A percentile compares a stretch with the other conserved stretches of the same genome.
Conservation (phyloP, 2,888 invertebrate species). For the Epinotia bilunana region DNA sequence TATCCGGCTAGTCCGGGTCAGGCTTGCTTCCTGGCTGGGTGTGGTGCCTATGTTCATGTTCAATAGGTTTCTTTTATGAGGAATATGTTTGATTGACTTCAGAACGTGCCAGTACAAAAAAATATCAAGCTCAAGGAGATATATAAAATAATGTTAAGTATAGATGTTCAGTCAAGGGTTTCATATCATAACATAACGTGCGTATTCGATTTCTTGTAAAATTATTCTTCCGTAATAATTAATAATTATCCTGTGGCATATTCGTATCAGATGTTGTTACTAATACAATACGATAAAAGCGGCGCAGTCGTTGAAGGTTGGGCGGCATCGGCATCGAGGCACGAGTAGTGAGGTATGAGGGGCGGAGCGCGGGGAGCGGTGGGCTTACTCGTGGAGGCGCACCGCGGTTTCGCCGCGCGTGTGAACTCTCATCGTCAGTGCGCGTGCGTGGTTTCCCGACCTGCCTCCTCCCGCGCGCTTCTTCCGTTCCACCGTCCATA, state of each 20-base stretch:
- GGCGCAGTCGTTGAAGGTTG: constrained; percentile 73
- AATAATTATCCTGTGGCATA: constrained; percentile 34
- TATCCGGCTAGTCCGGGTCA: no score
- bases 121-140: background rate
- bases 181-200: background rate
- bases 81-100: background rate
- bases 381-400: constrained; percentile 82
- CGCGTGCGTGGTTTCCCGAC: constrained; percentile 76
- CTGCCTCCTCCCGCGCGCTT: constrained; percentile 61
- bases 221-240: background rate
- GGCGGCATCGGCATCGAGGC: constrained; percentile 42
- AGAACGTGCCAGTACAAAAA: background rate
- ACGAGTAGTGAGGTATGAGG: constrained; percentile 39
- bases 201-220: background rate
- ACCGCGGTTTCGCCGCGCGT: constrained; percentile 82
- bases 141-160: background rate
- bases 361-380: constrained; percentile 55
- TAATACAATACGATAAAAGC: constrained; percentile 57
- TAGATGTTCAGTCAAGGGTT: background rate
- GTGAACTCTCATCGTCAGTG: constrained; percentile 77
- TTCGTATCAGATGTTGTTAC: constrained; percentile 43
- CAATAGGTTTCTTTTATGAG: background rate
- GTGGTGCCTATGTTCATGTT: no score
- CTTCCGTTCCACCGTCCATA: constrained; percentile 64
- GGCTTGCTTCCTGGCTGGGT: no score